Percentiles rank a stretch among this genome's conserved stretches.
These are phyloP conservation scores for Plecotus auritus DNA, from an alignment of 2,113 vertebrate genomes.

Conservation along the genomic window DNA sequence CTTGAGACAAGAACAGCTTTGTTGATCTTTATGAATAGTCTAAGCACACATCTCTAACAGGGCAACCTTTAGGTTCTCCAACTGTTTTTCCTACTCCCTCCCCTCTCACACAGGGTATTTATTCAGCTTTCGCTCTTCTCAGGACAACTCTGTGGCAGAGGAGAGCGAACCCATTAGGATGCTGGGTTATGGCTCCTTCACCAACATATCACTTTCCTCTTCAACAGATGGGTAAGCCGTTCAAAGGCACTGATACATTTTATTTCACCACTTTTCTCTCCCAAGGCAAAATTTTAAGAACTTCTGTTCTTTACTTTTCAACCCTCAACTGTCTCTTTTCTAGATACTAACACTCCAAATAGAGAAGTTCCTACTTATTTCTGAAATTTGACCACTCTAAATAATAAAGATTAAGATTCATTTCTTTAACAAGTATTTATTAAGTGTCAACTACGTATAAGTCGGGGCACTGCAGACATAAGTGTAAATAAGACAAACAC, in stretches of 20 bases:
- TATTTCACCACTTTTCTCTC: neutral
- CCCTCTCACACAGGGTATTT: neutral
- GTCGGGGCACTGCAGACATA: neutral
- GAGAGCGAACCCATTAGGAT: neutral
- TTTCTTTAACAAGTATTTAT: slow-evolving; percentile 3
- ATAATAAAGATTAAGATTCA: neutral
- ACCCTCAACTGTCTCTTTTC: neutral
- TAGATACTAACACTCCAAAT: neutral
- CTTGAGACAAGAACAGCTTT: neutral
- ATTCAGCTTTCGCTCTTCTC: neutral
- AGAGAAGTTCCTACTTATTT: neutral
- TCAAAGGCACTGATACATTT: neutral
- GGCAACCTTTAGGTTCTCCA: neutral
- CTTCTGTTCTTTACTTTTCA: neutral
- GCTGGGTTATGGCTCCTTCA: neutral
- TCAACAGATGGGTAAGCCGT: neutral
- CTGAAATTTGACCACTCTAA: slow-evolving; percentile 6
- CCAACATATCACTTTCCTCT: neutral
- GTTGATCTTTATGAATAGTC: neutral
- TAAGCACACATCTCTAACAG: neutral
- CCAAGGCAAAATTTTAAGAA: neutral
- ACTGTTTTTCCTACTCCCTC: neutral
- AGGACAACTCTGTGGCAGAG: neutral
- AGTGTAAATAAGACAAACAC: neutral
- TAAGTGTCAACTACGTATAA: neutral